phyloP scores from a whole-genome alignment of 2,113 vertebrate species.

The Istiophorus platypterus region DNA sequence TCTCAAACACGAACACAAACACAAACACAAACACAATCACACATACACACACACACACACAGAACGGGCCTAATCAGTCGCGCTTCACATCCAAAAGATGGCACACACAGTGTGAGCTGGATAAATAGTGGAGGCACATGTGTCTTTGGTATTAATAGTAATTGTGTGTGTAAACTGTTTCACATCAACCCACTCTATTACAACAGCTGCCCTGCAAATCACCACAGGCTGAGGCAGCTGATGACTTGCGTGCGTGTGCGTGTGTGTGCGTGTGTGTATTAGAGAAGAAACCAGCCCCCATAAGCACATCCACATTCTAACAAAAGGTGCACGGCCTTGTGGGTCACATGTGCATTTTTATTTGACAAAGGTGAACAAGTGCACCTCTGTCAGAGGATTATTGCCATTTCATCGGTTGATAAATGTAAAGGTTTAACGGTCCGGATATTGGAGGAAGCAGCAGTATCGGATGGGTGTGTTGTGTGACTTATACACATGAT shows the following conservation, averaged over 20 bases:
- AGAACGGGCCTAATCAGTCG: conserved; percentile 79
- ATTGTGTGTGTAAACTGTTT: conserved; percentile 87
- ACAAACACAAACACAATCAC: conserved; percentile 35
- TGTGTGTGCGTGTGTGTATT: conserved; percentile 32
- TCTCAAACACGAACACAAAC: conserved; percentile 35
- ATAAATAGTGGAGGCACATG: conserved; percentile 79
- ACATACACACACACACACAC: conserved; percentile 41
- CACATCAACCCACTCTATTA: conserved; percentile 75
- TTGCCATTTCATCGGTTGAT: conserved; percentile 65
- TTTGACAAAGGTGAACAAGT: conserved; percentile 56
- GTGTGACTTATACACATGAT: conserved; percentile 47
- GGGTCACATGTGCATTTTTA: conserved; percentile 28
- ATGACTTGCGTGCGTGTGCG: conserved; percentile 53
- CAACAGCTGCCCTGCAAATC: conserved; percentile 85
- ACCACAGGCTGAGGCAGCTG: conserved; percentile 76
- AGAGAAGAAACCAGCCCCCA: conserved; percentile 8
- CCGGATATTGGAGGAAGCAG: conserved; percentile 61
- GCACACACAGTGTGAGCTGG: conserved; percentile 62
- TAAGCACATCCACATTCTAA: conserved; percentile 10
- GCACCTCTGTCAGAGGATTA: conserved; percentile 42
- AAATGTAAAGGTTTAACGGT: conserved; percentile 61
- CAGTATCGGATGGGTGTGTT: conserved; percentile 48
- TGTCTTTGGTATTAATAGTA: conserved; percentile 86
- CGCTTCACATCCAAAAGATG: conserved; percentile 80
- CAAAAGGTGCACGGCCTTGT: conserved; percentile 26